A percentile compares a stretch with the other conserved stretches of the same genome.
Conservation (phyloP, 2,113 vertebrate genomes). For the Daboia siamensis region DNA sequence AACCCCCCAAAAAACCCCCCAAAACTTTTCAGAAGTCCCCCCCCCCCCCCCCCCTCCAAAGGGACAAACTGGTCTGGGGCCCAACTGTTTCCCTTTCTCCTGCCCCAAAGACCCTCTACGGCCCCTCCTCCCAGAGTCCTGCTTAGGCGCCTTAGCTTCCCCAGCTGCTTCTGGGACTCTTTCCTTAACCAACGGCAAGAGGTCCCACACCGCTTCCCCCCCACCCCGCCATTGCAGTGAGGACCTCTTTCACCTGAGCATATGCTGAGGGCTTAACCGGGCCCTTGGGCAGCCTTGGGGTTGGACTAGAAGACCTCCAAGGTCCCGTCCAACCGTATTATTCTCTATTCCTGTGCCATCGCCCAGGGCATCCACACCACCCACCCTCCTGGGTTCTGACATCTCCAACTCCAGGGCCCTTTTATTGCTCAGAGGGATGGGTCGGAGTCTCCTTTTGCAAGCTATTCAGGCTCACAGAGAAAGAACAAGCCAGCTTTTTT, state of each 20-base stretch:
- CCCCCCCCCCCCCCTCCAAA: background rate
- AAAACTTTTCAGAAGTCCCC: background rate
- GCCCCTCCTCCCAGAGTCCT: background rate
- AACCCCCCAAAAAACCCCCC: background rate
- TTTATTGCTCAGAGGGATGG: background rate
- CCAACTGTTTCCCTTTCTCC: background rate
- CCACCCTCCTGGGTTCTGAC: background rate
- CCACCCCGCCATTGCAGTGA: background rate
- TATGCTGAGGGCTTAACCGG: background rate
- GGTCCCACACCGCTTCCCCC: background rate
- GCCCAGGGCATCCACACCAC: background rate
- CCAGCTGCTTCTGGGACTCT: too few relatives aligned
- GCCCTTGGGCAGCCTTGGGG: background rate
- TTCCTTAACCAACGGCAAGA: background rate
- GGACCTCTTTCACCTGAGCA: background rate
- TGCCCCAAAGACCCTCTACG: background rate
- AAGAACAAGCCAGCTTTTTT: background rate
- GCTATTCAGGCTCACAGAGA: background rate
- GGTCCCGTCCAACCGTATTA: background rate
- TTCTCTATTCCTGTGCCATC: accelerated
- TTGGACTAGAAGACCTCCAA: background rate
- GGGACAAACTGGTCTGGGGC: background rate
- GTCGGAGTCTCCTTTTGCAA: background rate
- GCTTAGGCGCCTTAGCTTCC: background rate
- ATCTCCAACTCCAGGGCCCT: background rate